Conservation (phyloP, 2,113 vertebrate species). For the Etheostoma spectabile region DNA sequence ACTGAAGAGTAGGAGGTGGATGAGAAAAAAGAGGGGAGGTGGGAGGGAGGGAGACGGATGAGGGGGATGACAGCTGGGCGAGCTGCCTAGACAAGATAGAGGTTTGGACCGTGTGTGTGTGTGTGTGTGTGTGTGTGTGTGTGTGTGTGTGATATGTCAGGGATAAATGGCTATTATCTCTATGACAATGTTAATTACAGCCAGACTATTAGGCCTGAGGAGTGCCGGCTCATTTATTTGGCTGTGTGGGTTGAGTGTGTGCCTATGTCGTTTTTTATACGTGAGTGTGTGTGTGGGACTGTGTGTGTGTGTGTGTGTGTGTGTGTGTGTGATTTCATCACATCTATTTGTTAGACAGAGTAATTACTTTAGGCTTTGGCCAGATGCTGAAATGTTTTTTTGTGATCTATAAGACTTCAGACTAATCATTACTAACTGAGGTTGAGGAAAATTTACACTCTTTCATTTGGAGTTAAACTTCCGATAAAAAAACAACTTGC, state of each 20-base stretch:
- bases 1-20: constrained; percentile 17
- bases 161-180: constrained; percentile 84
- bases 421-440: constrained; percentile 58
- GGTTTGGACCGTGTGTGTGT: constrained; percentile 39
- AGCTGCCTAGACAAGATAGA: constrained; percentile 68
- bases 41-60: constrained; percentile 48
- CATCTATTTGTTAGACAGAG: constrained; percentile 65
- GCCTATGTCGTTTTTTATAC: constrained; percentile 22
- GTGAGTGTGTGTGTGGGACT: not conserved
- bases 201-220: constrained; percentile 77
- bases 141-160: constrained; percentile 70
- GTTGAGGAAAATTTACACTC: constrained; percentile 36
- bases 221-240: constrained; percentile 79
- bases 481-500: too few species aligned
- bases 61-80: constrained; percentile 67
- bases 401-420: constrained; percentile 59
- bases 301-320: constrained; percentile 35
- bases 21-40: not conserved
- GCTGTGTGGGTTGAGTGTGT: constrained; percentile 58
- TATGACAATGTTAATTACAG: constrained; percentile 85
- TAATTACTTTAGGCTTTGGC: constrained; percentile 58
- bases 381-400: constrained; percentile 59
- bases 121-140: constrained; percentile 40
- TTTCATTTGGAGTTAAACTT: constrained; percentile 34
- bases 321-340: constrained; percentile 42